Evolutionary conservation across 2,888 invertebrate species (phyloP).

Genomic region (Heteropelma amictum): DNA sequence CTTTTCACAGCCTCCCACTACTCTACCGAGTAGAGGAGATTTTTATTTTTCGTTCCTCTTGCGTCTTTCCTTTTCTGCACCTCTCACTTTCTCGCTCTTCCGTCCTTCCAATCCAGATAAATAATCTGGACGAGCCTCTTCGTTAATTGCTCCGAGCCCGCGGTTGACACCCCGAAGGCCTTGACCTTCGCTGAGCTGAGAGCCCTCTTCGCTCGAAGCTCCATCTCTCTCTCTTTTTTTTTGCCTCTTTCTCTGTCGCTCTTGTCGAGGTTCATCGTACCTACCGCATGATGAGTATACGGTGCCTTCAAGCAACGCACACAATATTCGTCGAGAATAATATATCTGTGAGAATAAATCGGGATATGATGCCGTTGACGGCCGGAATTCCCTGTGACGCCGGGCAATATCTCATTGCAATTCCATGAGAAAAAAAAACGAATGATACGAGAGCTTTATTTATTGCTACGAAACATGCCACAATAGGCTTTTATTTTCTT

Average conservation of each 20-base stretch:
- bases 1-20: constrained; percentile 14
- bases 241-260: neutral
- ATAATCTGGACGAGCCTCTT: constrained; percentile 63
- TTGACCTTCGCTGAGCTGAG: constrained; percentile 66
- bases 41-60: constrained; percentile 20
- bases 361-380: constrained; percentile 38
- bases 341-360: constrained; percentile 45
- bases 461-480: constrained; percentile 33
- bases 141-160: constrained; percentile 67
- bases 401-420: constrained; percentile 49
- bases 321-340: constrained; percentile 32
- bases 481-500: constrained; percentile 13
- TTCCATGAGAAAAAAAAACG: constrained; percentile 23
- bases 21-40: constrained; percentile 35
- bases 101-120: constrained; percentile 53
- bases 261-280: constrained; percentile 49
- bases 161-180: constrained; percentile 66
- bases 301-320: constrained; percentile 32
- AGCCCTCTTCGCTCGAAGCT: constrained; percentile 25
- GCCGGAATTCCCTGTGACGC: constrained; percentile 39
- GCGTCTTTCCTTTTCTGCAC: constrained; percentile 14
- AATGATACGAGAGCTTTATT: constrained; percentile 30
- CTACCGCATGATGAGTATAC: constrained; percentile 39
- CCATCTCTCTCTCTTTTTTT: constrained; percentile 5
- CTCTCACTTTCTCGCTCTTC: constrained; percentile 21